Conservation (phyloP, 1,140 invertebrate species). For the Apis dorsata region DNA sequence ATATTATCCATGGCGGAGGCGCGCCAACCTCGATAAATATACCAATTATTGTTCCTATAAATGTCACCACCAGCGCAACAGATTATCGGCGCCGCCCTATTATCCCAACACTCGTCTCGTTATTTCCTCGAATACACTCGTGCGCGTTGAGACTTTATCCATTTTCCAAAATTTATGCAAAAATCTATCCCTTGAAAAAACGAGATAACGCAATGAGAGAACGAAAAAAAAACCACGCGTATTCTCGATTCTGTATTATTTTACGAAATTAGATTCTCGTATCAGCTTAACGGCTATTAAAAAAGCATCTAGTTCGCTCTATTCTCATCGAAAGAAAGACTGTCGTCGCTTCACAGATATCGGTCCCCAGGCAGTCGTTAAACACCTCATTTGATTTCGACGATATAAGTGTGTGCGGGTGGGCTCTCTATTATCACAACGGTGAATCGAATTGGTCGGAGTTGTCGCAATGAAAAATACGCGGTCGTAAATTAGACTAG, state of each 20-base stretch:
- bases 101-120: slow-evolving; percentile 43
- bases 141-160: too few species aligned
- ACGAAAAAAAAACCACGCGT: too few species aligned
- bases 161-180: too few species aligned
- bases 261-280: too few species aligned
- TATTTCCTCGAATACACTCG: slow-evolving; percentile 40
- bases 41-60: slow-evolving; percentile 57
- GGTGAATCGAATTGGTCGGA: slow-evolving; percentile 53
- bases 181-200: too few species aligned
- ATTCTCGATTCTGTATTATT: too few species aligned
- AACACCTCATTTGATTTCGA: slow-evolving; percentile 64
- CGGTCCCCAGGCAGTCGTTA: slow-evolving; percentile 57
- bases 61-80: slow-evolving; percentile 51
- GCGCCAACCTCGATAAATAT: slow-evolving; percentile 10
- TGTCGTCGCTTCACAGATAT: slow-evolving; percentile 45
- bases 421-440: slow-evolving; percentile 52
- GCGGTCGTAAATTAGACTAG: slow-evolving; percentile 42
- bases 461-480: slow-evolving; percentile 44
- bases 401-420: background rate
- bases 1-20: background rate
- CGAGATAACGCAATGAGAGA: too few species aligned
- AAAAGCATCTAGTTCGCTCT: too few species aligned
- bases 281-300: too few species aligned
- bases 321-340: background rate
- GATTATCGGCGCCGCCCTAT: slow-evolving; percentile 23